Evolutionary conservation across 1,140 invertebrate species (phyloP).

Genomic region (Drosophila subpulchrella): DNA sequence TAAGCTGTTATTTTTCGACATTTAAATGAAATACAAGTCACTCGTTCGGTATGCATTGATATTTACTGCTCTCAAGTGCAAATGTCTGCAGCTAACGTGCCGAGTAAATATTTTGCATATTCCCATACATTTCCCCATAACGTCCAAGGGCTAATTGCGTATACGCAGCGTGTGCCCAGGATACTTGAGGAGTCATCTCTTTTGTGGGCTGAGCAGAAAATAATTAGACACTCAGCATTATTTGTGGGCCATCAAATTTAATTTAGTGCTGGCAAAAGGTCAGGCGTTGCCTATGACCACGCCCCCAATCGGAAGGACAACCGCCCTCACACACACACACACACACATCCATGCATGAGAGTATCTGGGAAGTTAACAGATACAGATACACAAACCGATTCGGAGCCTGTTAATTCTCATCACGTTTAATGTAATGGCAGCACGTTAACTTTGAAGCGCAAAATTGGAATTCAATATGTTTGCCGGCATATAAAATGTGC

Average conservation of each 20-base stretch:
- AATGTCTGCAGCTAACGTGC: constrained; percentile 57
- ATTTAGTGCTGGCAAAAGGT: constrained; percentile 70
- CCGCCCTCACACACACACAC: constrained; percentile 6
- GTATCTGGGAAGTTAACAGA: constrained; percentile 1
- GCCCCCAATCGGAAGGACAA: constrained; percentile 33
- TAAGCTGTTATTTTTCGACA: too few species aligned
- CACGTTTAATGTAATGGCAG: constrained; percentile 80
- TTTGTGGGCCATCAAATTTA: constrained; percentile 81
- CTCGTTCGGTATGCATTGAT: constrained; percentile 27
- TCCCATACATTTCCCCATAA: constrained; percentile 7
- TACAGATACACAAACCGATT: constrained; percentile 10
- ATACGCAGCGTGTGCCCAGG: constrained; percentile 58
- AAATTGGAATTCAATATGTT: constrained; percentile 83
- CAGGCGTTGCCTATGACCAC: constrained; percentile 59
- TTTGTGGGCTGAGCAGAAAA: constrained; percentile 58
- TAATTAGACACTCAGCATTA: constrained; percentile 81
- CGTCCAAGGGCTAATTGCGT: constrained; percentile 45
- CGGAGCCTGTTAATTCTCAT: constrained; percentile 77
- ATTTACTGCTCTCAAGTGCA: constrained; percentile 45
- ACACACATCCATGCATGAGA: constrained; percentile 9
- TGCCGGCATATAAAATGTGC: constrained; percentile 65
- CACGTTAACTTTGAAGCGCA: constrained; percentile 78
- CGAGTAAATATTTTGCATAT: constrained; percentile 57
- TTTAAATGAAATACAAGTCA: constrained; percentile 8
- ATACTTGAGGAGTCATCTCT: constrained; percentile 36